Conservation (phyloP, 2,888 invertebrate genomes). For the Ophion slaviceki region DNA sequence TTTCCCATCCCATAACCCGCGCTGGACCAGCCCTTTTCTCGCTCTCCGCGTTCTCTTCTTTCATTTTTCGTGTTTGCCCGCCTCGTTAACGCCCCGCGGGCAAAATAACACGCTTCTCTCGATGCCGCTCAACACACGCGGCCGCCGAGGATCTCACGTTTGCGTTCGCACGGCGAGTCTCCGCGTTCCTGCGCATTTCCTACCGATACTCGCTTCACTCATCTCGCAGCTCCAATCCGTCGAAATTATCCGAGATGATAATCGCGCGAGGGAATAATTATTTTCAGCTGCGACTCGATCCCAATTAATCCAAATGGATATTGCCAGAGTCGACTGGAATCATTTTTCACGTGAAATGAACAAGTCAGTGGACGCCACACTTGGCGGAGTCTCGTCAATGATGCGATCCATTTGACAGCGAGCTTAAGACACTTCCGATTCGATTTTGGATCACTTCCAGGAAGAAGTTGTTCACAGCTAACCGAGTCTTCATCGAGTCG, state of each 20-base stretch:
- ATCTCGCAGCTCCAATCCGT: conserved; percentile 5
- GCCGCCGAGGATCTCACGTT: conserved; percentile 1
- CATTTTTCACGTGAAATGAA: background rate
- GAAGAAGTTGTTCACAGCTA: no score
- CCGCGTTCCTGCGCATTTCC: background rate
- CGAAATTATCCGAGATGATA: conserved; percentile 16
- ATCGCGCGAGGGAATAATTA: background rate
- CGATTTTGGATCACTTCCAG: no score
- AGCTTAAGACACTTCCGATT: no score
- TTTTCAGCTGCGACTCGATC: background rate
- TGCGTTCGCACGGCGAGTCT: background rate
- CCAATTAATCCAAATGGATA: background rate
- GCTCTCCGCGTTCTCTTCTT: conserved; percentile 50
- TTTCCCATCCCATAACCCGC: conserved; percentile 31
- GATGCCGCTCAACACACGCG: conserved; percentile 43
- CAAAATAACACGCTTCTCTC: conserved; percentile 67
- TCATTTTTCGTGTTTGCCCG: conserved; percentile 75
- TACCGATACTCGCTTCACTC: background rate
- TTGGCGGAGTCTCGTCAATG: background rate
- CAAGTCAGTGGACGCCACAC: background rate
- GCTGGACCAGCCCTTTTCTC: conserved; percentile 57
- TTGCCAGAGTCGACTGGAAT: background rate
- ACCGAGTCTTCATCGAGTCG: no score
- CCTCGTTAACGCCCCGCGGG: conserved; percentile 79
- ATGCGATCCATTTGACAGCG: no score